These are phyloP conservation scores for Cephus sareptanus DNA, from an alignment of 2,888 invertebrate genomes.

Conservation along the genomic window DNA sequence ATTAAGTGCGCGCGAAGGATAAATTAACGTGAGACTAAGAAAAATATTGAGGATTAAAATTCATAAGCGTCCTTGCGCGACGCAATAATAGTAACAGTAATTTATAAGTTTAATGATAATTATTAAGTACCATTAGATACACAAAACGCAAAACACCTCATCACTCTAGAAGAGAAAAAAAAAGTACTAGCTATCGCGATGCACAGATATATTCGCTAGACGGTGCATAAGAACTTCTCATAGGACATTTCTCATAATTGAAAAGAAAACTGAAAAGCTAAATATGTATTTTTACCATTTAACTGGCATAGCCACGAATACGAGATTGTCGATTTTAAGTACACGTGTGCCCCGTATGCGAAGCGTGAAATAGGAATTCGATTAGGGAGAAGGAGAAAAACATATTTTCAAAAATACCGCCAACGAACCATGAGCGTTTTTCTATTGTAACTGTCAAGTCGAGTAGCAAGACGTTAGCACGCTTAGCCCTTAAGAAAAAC, in stretches of 20 bases:
- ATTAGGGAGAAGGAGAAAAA: neutral
- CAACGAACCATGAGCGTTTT: neutral
- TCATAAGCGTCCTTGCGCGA: neutral
- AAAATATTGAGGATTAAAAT: neutral
- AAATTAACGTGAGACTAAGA: neutral
- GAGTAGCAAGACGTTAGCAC: neutral
- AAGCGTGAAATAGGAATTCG: neutral
- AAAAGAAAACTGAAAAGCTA: conserved; percentile 13
- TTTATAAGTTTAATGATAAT: neutral
- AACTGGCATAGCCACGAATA: neutral
- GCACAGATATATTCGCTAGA: conserved; percentile 48
- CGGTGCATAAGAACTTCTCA: conserved; percentile 33
- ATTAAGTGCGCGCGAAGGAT: neutral
- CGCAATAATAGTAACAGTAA: neutral
- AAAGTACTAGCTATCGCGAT: neutral
- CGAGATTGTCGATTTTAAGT: neutral
- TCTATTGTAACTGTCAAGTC: neutral
- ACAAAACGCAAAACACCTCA: neutral
- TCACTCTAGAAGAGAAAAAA: neutral
- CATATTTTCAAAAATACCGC: neutral
- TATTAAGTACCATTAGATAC: neutral
- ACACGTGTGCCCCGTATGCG: neutral
- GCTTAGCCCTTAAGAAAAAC: neutral
- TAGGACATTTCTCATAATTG: neutral
- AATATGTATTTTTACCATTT: conserved; percentile 15